These are phyloP conservation scores for Rotaria socialis DNA, from an alignment of 2,888 invertebrate species.

Conservation along the genomic window DNA sequence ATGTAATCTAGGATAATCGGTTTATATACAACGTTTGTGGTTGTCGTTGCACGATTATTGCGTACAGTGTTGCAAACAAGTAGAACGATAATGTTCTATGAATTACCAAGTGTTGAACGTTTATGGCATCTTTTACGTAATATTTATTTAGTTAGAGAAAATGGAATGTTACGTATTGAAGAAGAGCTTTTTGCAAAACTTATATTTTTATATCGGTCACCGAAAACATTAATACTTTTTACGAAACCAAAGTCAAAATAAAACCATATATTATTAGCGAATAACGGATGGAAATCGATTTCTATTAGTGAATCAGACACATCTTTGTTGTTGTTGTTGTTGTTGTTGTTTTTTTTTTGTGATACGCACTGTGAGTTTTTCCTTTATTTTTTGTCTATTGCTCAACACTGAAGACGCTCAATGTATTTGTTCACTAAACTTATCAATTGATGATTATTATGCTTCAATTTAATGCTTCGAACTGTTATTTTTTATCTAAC, in stretches of 20 bases:
- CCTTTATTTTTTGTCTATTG: too few relatives aligned
- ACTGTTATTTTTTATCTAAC: too few relatives aligned
- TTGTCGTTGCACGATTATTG: constrained; percentile 82
- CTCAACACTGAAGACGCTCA: too few relatives aligned
- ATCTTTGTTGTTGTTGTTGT: too few relatives aligned
- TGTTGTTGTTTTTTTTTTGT: too few relatives aligned
- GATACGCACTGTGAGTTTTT: too few relatives aligned
- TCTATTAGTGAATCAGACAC: too few relatives aligned
- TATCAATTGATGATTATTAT: too few relatives aligned
- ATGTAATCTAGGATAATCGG: constrained; percentile 76
- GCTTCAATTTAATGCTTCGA: too few relatives aligned
- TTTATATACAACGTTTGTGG: constrained; percentile 86
- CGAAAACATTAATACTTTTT: constrained; percentile 45
- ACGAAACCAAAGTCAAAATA: background rate
- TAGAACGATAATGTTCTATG: constrained; percentile 68
- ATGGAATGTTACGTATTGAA: constrained; percentile 81
- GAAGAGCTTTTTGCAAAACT: too few relatives aligned
- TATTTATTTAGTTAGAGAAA: constrained; percentile 77
- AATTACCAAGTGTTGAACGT: constrained; percentile 65
- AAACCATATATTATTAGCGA: background rate
- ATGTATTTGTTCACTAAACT: too few relatives aligned
- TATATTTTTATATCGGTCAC: constrained; percentile 82
- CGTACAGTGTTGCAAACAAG: constrained; percentile 83
- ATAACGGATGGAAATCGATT: too few relatives aligned
- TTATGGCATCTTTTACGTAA: constrained; percentile 64